These are phyloP conservation scores for Phacellophora camtschatica DNA, from an alignment of 30 jellyfish, hydroid and myxozoan genomes.

Conservation along the genomic window DNA sequence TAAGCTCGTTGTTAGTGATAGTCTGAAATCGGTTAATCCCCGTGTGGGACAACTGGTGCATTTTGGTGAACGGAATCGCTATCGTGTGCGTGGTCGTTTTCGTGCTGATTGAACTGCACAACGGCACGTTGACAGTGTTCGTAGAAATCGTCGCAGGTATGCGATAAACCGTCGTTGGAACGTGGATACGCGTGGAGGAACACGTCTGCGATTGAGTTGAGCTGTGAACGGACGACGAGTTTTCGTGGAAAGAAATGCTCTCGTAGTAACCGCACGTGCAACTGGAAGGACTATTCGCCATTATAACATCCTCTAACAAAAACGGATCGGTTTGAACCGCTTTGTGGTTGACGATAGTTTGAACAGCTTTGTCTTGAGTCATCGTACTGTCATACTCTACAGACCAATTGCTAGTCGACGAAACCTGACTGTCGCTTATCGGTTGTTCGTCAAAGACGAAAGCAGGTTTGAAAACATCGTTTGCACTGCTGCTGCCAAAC, in stretches of 20 bases:
- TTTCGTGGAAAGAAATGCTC: neutral
- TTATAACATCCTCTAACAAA: neutral
- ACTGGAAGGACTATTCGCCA: slow-evolving; percentile 31
- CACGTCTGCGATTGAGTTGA: neutral
- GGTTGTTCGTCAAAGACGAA: slow-evolving; percentile 39
- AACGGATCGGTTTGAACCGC: slow-evolving; percentile 85
- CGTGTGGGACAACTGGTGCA: slow-evolving; percentile 74
- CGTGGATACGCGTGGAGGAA: neutral
- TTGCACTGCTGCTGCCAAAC: slow-evolving; percentile 28
- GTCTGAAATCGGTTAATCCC: slow-evolving; percentile 23
- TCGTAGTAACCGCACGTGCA: slow-evolving; percentile 61
- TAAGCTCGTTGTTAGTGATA: neutral
- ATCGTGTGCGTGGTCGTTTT: slow-evolving; percentile 74
- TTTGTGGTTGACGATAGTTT: slow-evolving; percentile 80
- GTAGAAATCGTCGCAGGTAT: slow-evolving; percentile 55
- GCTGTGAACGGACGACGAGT: neutral
- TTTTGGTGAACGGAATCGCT: slow-evolving; percentile 84
- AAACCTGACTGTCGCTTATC: slow-evolving; percentile 69
- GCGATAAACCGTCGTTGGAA: slow-evolving; percentile 22
- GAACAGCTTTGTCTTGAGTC: slow-evolving; percentile 87
- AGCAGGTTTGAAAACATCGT: slow-evolving; percentile 47
- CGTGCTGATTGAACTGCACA: slow-evolving; percentile 75
- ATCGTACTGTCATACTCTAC: slow-evolving; percentile 29
- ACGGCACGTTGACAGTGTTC: slow-evolving; percentile 46
- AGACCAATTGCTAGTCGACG: slow-evolving; percentile 65